Evolutionary conservation across 2,797 vertebrate genomes (phyloP), one percentile per base, ranked within the genome.

Genomic region (Karalla daura): DNA sequence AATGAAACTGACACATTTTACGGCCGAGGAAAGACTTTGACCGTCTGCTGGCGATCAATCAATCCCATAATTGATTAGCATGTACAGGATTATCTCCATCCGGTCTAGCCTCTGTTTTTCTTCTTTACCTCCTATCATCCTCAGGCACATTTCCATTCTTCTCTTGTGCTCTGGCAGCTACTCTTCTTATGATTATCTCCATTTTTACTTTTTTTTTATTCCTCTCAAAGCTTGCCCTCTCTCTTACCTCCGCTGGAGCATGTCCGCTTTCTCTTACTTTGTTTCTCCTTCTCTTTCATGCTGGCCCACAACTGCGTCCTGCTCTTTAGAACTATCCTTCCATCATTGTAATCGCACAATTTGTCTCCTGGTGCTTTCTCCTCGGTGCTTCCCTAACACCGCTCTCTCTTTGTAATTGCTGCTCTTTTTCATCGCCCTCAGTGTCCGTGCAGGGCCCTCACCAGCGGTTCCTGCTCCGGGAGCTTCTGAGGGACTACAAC

Each of bases 401-500:
- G 33, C 30, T 56, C 51, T 63, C 17, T 63, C 35, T 45, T 47
- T 60, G 21, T 60, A 33, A 46, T 24, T 33, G 49, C 18, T 35
- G 27, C 20, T 28, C 35, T 13, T 60, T 27, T 59, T 17, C 1
- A 10, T 6, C 39, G n/a, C 27, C 2, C 45, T 46, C 77, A 98
- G 97, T 94, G 74, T 96, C 97, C 46, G 76, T 95, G 84, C 96
- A 98, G 93, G 98, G 98, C 85, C 96, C 97, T 64, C 95, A 96
- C 88, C 98, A 99, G 94, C 94, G 98, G 59, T 95, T 95, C 86
- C 96, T 99, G 49, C 94, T 98, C 82, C 95, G 93, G 87, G 96
- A 98, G 83, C 93, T 99, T 74, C 84, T 98, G 77, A 96, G 93
- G 86, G 97, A 99, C 88, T 99, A 99, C 90, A 99, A 98, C 78